Percentiles rank a stretch among this genome's conserved stretches.
phyloP scores from a whole-genome alignment of 2,888 invertebrate species.

The Abscondita cerata region DNA sequence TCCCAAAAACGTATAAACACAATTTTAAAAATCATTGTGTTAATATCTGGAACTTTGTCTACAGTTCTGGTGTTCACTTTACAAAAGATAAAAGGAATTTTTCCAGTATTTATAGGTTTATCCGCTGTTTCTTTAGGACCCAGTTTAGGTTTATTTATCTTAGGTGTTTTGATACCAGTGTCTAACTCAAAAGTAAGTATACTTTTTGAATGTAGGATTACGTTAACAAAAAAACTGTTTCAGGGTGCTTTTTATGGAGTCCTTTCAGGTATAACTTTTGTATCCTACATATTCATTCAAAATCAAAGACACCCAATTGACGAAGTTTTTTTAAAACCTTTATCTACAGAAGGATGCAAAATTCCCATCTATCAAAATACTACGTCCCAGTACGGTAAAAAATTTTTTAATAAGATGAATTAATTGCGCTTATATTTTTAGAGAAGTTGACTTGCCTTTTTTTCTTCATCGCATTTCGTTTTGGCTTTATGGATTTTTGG shows the following conservation, averaged over 20 bases:
- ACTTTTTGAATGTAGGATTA: too few species aligned
- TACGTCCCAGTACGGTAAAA: too few species aligned
- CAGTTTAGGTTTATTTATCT: slow-evolving; percentile 69
- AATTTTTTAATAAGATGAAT: too few species aligned
- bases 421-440: background rate
- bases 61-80: slow-evolving; percentile 75
- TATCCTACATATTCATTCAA: background rate
- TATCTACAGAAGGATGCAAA: background rate
- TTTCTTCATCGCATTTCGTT: slow-evolving; percentile 15
- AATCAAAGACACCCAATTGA: background rate
- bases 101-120: slow-evolving; percentile 62
- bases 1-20: slow-evolving; percentile 63
- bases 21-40: slow-evolving; percentile 64
- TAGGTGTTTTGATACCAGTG: slow-evolving; percentile 73
- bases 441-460: slow-evolving; percentile 7
- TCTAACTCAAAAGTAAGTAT: slow-evolving; percentile 65
- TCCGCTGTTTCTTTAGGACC: slow-evolving; percentile 64
- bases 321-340: background rate
- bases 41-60: slow-evolving; percentile 68
- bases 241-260: background rate
- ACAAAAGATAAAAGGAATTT: slow-evolving; percentile 63
- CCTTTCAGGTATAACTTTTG: background rate
- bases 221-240: slow-evolving; percentile 20
- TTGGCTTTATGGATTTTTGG: slow-evolving; percentile 15
- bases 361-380: too few species aligned